Percentiles rank a stretch among this genome's conserved stretches.
Conservation (phyloP, 1,140 invertebrate genomes). For the Tetragnatha versicolor region DNA sequence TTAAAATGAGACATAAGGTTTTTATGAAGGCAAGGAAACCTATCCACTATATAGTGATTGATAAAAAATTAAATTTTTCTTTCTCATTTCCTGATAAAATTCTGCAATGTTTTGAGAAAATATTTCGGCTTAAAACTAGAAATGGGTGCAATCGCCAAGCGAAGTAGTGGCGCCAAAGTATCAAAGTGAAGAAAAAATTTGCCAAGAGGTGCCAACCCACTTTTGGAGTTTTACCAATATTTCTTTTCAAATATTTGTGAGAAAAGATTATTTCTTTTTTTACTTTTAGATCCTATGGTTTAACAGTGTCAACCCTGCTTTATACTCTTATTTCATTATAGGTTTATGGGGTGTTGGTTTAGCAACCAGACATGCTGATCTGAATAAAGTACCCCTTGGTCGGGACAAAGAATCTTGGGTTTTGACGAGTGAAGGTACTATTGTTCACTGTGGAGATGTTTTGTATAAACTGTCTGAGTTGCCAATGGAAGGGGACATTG, state of each 20-base stretch:
- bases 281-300: not conserved
- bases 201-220: too few species aligned
- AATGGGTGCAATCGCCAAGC: too few species aligned
- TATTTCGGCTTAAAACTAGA: too few species aligned
- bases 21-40: too few species aligned
- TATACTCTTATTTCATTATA: constrained; percentile 59
- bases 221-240: not conserved
- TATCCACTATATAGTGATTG: too few species aligned
- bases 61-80: too few species aligned
- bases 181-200: too few species aligned
- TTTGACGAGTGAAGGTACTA: constrained; percentile 84
- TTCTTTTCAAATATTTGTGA: not conserved
- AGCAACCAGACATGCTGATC: constrained; percentile 83
- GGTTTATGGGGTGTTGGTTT: constrained; percentile 92
- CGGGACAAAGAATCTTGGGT: constrained; percentile 90
- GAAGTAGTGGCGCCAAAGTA: too few species aligned
- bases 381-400: constrained; percentile 84
- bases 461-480: constrained; percentile 72
- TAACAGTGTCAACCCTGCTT: not conserved
- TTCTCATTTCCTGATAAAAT: too few species aligned
- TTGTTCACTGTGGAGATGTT: constrained; percentile 84
- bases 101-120: too few species aligned
- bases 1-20: too few species aligned
- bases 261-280: not conserved
- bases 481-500: constrained; percentile 90